Evolutionary conservation across 2,113 vertebrate genomes (phyloP), one percentile per base, ranked within the genome.

Genomic region (Rafetus swinhoei): DNA sequence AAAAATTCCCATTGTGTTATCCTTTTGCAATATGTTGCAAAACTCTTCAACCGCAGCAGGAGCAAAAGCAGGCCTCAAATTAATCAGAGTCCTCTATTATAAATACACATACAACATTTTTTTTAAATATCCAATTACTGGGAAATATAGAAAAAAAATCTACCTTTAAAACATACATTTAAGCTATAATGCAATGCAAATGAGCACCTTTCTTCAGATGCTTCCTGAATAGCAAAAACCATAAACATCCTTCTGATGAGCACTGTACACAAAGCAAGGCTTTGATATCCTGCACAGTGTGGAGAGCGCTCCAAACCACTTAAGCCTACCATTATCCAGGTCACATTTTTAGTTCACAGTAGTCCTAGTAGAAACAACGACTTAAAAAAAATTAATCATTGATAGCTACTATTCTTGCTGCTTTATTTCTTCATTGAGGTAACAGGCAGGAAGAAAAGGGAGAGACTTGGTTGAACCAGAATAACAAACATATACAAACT

Each of bases 341-440:
- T 89, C 93, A 69, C 18, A 32, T 93, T 92, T 94, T 82, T 79
- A 95, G 24, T n/a, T 95, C 84, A 15, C 86, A 94, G 65, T 83
- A 94, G 56, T 80, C 59, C 11, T 86, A 18, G 13, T 89, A 81
- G 72, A 96, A 95, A 74, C 93, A 6, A 81, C 27, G 32, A 86
- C 50, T 53, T 16, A 32, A 32, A 29, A 59, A 94, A 93, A 52
- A n/a, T 3, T 16, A 88, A 91, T 90, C 82, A 76, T 15, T 94
- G 74, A 95, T 81, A 79, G 39, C 90, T 82, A 69, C 59, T 57
- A 89, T 85, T 74, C 59, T 16, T 93, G 14, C 52, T 92, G 56
- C 52, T 87, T 54, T 87, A 18, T 91, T 92, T 35, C 81, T 4
- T 77, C 69, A 74, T 82, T 18, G 89, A 88, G 55, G 80, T 84